Conservation (phyloP, 2,888 invertebrate species). For the Tetragonisca angustula region DNA sequence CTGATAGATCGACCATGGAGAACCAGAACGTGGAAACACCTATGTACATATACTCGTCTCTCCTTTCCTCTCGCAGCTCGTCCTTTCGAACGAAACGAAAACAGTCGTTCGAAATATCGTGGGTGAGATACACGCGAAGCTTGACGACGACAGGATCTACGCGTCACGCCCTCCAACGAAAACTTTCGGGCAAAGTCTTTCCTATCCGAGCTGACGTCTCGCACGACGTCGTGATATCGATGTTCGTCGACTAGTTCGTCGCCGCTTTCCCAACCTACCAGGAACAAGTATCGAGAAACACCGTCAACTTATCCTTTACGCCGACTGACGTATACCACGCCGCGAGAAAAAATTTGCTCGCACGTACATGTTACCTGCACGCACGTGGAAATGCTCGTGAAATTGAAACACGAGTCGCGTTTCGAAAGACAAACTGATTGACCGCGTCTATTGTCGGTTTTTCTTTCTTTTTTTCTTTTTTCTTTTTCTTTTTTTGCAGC, state of each 20-base stretch:
- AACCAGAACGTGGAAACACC: conserved; percentile 41
- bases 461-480: no score
- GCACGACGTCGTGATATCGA: conserved; percentile 52
- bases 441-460: no score
- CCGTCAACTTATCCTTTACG: conserved; percentile 17
- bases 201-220: conserved; percentile 53
- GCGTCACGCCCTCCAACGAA: conserved; percentile 31
- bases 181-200: conserved; percentile 49
- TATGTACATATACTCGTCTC: conserved; percentile 12
- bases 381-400: no score
- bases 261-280: conserved; percentile 2
- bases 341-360: no score
- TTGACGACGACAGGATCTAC: conserved; percentile 57
- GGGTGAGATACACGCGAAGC: conserved; percentile 39
- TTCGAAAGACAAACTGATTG: no score
- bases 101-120: conserved; percentile 45
- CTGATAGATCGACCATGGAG: conserved; percentile 71
- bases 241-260: conserved; percentile 22
- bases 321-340: background rate
- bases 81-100: conserved; percentile 40
- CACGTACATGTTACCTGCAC: no score
- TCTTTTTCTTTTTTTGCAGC: no score
- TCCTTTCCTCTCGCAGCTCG: no score
- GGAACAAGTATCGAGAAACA: conserved; percentile 17
- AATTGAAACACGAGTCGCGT: no score